phyloP scores from a whole-genome alignment of 2,113 vertebrate genomes.

The Rhinoptilus africanus region DNA sequence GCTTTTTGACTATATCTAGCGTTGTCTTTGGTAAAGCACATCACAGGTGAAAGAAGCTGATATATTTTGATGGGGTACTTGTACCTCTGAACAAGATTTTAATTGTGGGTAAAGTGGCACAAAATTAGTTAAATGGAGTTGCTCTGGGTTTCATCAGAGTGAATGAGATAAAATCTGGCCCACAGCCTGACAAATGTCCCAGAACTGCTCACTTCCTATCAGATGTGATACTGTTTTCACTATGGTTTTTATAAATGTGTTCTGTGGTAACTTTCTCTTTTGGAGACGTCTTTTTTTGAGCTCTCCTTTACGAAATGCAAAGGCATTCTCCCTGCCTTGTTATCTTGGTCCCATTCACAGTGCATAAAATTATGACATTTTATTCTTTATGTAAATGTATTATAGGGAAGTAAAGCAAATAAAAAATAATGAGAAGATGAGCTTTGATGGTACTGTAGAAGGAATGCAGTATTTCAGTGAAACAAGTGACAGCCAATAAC shows the following conservation, averaged over 20 bases:
- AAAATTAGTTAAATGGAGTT: not conserved
- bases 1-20: not conserved
- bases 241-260: not conserved
- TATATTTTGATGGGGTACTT: not conserved
- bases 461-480: not conserved
- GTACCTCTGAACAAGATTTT: not conserved
- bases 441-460: not conserved
- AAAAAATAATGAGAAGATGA: constrained; percentile 13
- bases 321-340: not conserved
- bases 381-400: constrained; percentile 41
- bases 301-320: not conserved
- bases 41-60: not conserved
- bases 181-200: not conserved
- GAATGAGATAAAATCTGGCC: not conserved
- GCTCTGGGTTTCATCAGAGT: not conserved
- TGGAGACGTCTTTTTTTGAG: not conserved
- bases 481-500: not conserved
- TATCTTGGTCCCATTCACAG: not conserved
- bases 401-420: constrained; percentile 23
- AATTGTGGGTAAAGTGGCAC: not conserved
- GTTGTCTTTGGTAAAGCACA: not conserved
- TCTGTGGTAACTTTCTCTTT: not conserved
- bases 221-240: not conserved
- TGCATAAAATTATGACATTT: not conserved
- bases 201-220: not conserved